These are phyloP conservation scores for Drosophila ezoana DNA, from an alignment of 2,888 invertebrate genomes.

Conservation along the genomic window DNA sequence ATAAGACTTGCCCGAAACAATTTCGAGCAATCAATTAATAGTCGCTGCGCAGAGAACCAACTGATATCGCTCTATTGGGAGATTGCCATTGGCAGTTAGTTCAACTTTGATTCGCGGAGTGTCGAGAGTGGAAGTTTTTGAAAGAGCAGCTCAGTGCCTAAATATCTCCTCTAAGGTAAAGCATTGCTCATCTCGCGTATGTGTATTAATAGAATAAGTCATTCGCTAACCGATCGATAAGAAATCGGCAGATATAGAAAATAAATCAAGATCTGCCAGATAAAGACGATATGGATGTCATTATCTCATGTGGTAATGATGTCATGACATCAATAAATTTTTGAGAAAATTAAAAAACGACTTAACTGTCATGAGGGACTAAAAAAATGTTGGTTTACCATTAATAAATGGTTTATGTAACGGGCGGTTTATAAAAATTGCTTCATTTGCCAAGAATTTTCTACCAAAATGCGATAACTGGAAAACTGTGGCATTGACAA, in stretches of 20 bases:
- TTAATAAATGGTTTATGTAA: constrained; percentile 59
- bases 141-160: constrained; percentile 36
- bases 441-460: constrained; percentile 71
- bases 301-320: constrained; percentile 50
- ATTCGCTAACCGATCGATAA: constrained; percentile 21
- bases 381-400: constrained; percentile 41
- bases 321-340: constrained; percentile 53
- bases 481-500: constrained; percentile 44
- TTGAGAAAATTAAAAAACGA: constrained; percentile 7
- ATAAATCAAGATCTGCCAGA: constrained; percentile 64
- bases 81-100: constrained; percentile 64
- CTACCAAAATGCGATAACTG: constrained; percentile 54
- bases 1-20: constrained; percentile 62
- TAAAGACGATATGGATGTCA: constrained; percentile 26
- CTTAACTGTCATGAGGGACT: constrained; percentile 43
- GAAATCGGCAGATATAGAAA: constrained; percentile 10
- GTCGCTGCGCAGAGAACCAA: constrained; percentile 23
- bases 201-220: constrained; percentile 1
- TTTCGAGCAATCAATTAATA: constrained; percentile 75
- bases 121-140: constrained; percentile 62
- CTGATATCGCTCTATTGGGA: constrained; percentile 56
- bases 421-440: constrained; percentile 58
- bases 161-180: constrained; percentile 47
- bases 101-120: constrained; percentile 72
- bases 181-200: constrained; percentile 50